phyloP scores from a whole-genome alignment of 2,888 invertebrate species.

The Agriopis aurantiaria region DNA sequence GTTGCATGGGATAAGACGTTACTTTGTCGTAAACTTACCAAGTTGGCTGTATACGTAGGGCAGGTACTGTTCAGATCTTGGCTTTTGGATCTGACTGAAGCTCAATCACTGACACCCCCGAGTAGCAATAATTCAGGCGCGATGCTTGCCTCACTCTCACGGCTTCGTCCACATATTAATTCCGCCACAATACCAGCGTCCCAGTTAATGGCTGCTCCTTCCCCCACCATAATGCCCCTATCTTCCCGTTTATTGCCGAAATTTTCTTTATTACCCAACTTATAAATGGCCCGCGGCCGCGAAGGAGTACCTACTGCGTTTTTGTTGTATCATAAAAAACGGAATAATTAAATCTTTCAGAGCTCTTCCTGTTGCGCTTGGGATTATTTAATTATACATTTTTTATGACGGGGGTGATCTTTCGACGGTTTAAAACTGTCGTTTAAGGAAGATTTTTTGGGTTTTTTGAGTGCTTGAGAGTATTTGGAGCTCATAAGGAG shows the following conservation, averaged over 20 bases:
- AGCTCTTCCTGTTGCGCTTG: slow-evolving; percentile 48
- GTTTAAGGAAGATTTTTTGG: slow-evolving; percentile 43
- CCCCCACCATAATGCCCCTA: slow-evolving; percentile 53
- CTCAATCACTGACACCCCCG: neutral
- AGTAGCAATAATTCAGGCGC: slow-evolving; percentile 37
- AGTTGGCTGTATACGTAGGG: too few relatives aligned
- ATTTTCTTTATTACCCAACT: slow-evolving; percentile 70
- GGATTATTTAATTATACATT: slow-evolving; percentile 54
- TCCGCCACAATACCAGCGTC: slow-evolving; percentile 62
- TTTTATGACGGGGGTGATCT: slow-evolving; percentile 48
- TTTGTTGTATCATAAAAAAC: slow-evolving; percentile 54
- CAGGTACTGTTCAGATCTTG: neutral
- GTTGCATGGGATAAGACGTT: too few relatives aligned
- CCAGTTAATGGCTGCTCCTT: slow-evolving; percentile 58
- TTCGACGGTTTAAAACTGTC: slow-evolving; percentile 46
- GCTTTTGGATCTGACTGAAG: neutral
- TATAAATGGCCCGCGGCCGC: slow-evolving; percentile 56
- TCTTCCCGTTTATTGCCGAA: slow-evolving; percentile 64
- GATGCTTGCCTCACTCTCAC: slow-evolving; percentile 26
- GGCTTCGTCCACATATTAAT: slow-evolving; percentile 60
- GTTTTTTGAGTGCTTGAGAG: slow-evolving; percentile 40
- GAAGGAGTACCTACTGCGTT: slow-evolving; percentile 42
- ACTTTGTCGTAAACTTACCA: too few relatives aligned
- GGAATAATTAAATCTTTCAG: slow-evolving; percentile 59
- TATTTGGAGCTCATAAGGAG: slow-evolving; percentile 33